Base-by-base conservation (phyloP, 2,113 vertebrate genomes). In the Syrmaticus mikado region DNA sequence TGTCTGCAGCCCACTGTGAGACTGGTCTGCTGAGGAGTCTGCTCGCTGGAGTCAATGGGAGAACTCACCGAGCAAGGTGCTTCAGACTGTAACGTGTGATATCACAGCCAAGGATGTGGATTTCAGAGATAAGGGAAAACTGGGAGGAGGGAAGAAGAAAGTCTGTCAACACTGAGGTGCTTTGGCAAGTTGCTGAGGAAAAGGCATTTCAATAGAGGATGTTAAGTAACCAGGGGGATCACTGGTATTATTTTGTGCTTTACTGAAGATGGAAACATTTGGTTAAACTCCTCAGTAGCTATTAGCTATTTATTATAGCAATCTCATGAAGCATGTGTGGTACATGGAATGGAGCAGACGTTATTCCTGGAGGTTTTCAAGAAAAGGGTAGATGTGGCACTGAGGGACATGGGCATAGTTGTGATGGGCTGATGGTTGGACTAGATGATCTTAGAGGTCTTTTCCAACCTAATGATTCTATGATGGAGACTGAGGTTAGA, bases 251-350 rank as follows among this genome's bases (percentile, higher is more conserved):
- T 85, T 91, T 94, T 92, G 71, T 72, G 57, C 57, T 71, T 71
- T 81, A 60, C 67, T 77, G 50, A 91, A 91, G 65, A 68, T 79
- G 46, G 84, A 79, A 91, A 82, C 50, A 57, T 55, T 76, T 68
- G 1, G 15, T 92, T 87, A 85, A 91, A 72, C 61, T 45, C 22
- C 52, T 90, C n/a, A 61, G 68, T 74, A 75, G 74, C 55, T 90
- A 91, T 21, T 30, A 75, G 55, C 52, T 87, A 2, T 70, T 90
- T 94, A 71, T 94, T 94, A 72, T 4, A 83, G 79, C 68, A 85
- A 81, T 46, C 41, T n/a, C 2, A 0, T 64, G 52, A 81, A 89
- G 45, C 4, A 3, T 0, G 1, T 80, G 45, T 52, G 61, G 24
- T 75, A 70, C 2, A 17, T 50, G 65, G 91, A 83, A 65, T 45